Evolutionary conservation across 2,888 invertebrate genomes (phyloP), one percentile per base, ranked within the genome.

Genomic region (Spisula subtruncata): DNA sequence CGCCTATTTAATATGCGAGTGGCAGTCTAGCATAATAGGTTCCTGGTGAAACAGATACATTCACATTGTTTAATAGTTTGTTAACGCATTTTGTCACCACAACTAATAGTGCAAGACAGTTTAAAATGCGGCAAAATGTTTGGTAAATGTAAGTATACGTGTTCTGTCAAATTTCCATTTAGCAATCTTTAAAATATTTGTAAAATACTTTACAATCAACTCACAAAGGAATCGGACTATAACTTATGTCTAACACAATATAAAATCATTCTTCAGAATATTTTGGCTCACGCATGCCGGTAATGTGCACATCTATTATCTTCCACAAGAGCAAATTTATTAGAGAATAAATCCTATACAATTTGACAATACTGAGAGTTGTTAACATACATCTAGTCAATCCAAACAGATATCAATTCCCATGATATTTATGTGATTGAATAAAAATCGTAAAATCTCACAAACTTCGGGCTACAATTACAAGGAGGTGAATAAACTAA

Each of bases 401-500:
- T n/a, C n/a, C n/a, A n/a, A n/a, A n/a, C n/a, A n/a, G n/a, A n/a
- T n/a, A n/a, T n/a, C n/a, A n/a, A n/a, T 18, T 35, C 75, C 18
- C 75, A 32, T 35, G 75, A 35, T 32, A 75, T 35, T 75, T 8
- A 75, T 75, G 16, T 75, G 16, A 75, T 75, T 75, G 75, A 35
- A 75, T 75, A 75, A 75, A 35, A 75, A 32, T 35, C 16, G 75
- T 75, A 35, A 75, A 75, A 75, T 75, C 35, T 35, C 35, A 75
- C 32, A 32, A 75, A 75, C 75, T 75, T 35, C 18, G 20, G 75
- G 75, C 75, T 75, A 75, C 32, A 75, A 75, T 75, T 75, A 75
- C 75, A 32, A 32, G 14, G 51, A 51, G 16, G 51, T 51, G 16
- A 1, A 51, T 6, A 10, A 6, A 51, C 51, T 51, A 51, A 51